Evolutionary conservation across 1,140 invertebrate genomes (phyloP), one percentile per base, ranked within the genome.

Genomic region (Listronotus oregonensis): DNA sequence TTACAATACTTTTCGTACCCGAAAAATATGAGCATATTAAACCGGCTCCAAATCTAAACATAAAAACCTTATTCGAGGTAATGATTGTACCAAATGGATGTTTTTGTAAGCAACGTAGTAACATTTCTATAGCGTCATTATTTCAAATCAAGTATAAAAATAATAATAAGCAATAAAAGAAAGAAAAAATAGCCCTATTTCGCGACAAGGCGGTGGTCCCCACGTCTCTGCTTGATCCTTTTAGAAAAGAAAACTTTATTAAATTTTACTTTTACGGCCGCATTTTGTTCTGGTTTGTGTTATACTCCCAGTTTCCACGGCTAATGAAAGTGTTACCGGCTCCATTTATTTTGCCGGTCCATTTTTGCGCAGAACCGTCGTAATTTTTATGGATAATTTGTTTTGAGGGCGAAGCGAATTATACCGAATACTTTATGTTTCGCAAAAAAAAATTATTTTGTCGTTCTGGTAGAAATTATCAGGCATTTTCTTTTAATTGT

Each of bases 141-240:
- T 66, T 66, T 47, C 32, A 54, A 52, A 46, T 59, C 49, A 10
- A 27, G 34, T 43, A 43, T 37, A 60, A 66, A 66, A 66, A 66
- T 66, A 60, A 66, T 66, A 66, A 66, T 61, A 66, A 66, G 64
- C 64, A 66, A 66, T 66, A 66, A 66, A 66, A 60, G 64, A 66
- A 60, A 61, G 64, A 47, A 60, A 56, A 66, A 66, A 66, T 66
- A 66, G 47, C 64, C 17, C 47, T 56, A 42, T 66, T 60, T 55
- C 56, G 57, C 64, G 49, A 66, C 56, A 50, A 54, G 50, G 50
- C 63, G 64, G 42, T 55, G 57, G 50, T 66, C 39, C 52, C 60
- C 57, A 56, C 50, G 64, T 66, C 55, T 46, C 49, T 17, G 51
- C 51, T 46, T 50, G 64, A 66, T 60, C 57, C 50, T 66, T 65